Evolutionary conservation across 2,888 invertebrate species (phyloP).

Genomic region (Caenorhabditis zanzibari): DNA sequence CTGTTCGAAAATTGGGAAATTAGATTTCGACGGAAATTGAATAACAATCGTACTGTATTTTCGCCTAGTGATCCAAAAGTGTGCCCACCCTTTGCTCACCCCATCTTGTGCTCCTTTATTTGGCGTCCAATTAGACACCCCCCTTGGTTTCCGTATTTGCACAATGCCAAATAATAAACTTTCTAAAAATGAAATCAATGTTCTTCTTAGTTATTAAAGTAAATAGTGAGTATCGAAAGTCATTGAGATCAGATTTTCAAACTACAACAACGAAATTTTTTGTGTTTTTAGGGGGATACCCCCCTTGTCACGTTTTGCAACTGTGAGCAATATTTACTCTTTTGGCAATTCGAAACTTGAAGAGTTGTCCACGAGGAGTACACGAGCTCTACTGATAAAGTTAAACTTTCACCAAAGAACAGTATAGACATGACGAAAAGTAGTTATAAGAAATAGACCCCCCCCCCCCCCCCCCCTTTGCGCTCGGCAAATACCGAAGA

Average conservation of each 20-base stretch:
- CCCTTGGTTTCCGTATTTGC: constrained; percentile 24
- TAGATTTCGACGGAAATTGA: neutral
- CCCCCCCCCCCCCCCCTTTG: too few relatives aligned
- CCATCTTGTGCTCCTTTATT: constrained; percentile 28
- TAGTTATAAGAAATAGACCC: neutral
- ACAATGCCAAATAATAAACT: constrained; percentile 20
- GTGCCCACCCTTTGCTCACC: too few relatives aligned
- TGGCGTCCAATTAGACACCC: constrained; percentile 54
- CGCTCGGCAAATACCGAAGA: neutral
- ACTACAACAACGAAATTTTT: constrained; percentile 35
- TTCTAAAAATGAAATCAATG: constrained; percentile 36
- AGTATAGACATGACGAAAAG: neutral
- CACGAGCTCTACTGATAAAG: too few relatives aligned
- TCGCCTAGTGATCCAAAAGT: neutral
- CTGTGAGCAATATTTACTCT: constrained; percentile 1
- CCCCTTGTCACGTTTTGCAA: neutral
- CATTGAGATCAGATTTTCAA: constrained; percentile 54
- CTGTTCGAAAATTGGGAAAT: neutral
- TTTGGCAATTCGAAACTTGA: too few relatives aligned
- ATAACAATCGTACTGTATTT: neutral
- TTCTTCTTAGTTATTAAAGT: neutral
- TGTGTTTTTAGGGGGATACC: neutral
- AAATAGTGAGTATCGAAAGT: constrained; percentile 12
- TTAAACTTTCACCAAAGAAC: too few relatives aligned
- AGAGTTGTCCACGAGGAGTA: too few relatives aligned